Conservation (phyloP, 1,140 invertebrate species). For the Macrotrachela quadricornifera region DNA sequence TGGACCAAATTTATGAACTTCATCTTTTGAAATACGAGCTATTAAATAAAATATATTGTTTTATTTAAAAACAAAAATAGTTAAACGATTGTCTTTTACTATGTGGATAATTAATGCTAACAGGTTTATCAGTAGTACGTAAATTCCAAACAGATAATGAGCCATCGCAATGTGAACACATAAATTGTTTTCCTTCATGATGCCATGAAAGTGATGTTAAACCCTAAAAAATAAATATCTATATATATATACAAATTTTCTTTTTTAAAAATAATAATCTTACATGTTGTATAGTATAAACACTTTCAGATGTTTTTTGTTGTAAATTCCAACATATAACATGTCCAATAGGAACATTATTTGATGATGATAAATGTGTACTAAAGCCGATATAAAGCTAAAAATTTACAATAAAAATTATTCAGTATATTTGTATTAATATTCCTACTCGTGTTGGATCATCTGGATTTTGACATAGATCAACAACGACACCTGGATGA, state of each 20-base stretch:
- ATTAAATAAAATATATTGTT: too few relatives aligned
- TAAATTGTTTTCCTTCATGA: slow-evolving; percentile 89
- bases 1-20: too few relatives aligned
- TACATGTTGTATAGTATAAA: slow-evolving; percentile 22
- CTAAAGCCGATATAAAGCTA: too few relatives aligned
- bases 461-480: too few relatives aligned
- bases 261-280: not conserved
- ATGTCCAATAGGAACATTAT: slow-evolving; percentile 37
- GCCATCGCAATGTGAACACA: slow-evolving; percentile 83
- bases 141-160: slow-evolving; percentile 73
- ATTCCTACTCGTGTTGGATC: too few relatives aligned
- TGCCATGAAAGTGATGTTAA: slow-evolving; percentile 78
- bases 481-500: too few relatives aligned
- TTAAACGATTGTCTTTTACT: slow-evolving; percentile 45
- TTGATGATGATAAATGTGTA: too few relatives aligned
- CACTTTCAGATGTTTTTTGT: slow-evolving; percentile 36
- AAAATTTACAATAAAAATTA: too few relatives aligned
- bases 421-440: too few relatives aligned
- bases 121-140: slow-evolving; percentile 48
- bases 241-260: not conserved
- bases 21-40: too few relatives aligned
- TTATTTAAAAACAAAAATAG: too few relatives aligned
- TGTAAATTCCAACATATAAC: slow-evolving; percentile 87
- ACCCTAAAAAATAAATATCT: slow-evolving; percentile 31
- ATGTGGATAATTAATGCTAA: slow-evolving; percentile 63